A percentile compares a stretch with the other conserved stretches of the same genome.
These are phyloP conservation scores for Drosophila neonasuta DNA, from an alignment of 2,888 invertebrate genomes.

Conservation along the genomic window DNA sequence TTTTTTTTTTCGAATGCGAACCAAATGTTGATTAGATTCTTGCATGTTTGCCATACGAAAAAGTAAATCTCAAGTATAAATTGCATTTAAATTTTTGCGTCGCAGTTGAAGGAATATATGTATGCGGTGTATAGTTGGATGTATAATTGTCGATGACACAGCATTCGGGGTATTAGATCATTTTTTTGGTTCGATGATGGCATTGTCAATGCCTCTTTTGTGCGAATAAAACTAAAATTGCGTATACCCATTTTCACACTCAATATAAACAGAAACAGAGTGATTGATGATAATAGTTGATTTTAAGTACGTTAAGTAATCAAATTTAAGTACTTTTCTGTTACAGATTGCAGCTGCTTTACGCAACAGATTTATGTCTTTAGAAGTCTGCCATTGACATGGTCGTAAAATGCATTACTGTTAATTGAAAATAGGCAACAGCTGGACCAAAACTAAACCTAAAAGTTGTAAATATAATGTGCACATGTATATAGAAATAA, in stretches of 20 bases:
- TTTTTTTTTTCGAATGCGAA: conserved; percentile 2
- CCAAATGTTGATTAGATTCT: conserved; percentile 61
- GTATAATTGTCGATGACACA: conserved; percentile 71
- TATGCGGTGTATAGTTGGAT: conserved; percentile 37
- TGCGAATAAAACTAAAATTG: conserved; percentile 13
- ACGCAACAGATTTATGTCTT: conserved; percentile 2
- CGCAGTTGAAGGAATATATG: conserved; percentile 55
- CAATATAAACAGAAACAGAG: not conserved
- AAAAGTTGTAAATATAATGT: not conserved
- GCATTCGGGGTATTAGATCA: conserved; percentile 63
- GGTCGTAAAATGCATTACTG: conserved; percentile 2
- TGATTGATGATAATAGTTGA: not conserved
- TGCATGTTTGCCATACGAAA: conserved; percentile 54
- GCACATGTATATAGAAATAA: not conserved
- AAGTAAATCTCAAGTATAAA: conserved; percentile 65
- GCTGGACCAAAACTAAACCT: conserved; percentile 2
- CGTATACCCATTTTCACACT: conserved; percentile 3
- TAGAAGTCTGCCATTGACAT: conserved; percentile 3
- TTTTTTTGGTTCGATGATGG: conserved; percentile 54
- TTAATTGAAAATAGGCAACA: conserved; percentile 7
- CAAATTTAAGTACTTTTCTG: not conserved
- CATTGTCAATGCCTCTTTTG: conserved; percentile 41
- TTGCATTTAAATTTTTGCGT: conserved; percentile 63
- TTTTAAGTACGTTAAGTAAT: not conserved
- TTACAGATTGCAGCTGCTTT: conserved; percentile 16